These are phyloP conservation scores for Pollimyrus isidori DNA, from an alignment of 2,113 vertebrate genomes.

Conservation along the genomic window DNA sequence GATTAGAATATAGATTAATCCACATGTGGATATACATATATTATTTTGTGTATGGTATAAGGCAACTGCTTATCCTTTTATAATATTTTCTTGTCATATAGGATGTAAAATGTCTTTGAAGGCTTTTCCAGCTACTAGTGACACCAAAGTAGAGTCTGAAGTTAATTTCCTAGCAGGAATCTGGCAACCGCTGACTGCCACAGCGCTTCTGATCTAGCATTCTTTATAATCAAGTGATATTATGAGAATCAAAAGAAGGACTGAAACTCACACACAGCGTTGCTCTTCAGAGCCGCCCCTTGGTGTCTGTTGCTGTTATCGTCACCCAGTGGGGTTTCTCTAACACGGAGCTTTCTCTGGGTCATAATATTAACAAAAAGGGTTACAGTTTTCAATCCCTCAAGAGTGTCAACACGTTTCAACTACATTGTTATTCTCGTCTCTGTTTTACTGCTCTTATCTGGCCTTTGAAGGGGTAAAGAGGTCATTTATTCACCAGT, in stretches of 20 bases:
- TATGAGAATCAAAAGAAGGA: neutral
- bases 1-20: neutral
- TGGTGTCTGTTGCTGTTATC: neutral
- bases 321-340: neutral
- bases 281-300: neutral
- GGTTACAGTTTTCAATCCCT: neutral
- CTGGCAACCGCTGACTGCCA: neutral
- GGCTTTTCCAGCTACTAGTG: neutral
- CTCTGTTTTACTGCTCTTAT: neutral
- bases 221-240: neutral
- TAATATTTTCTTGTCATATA: neutral
- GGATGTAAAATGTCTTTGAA: neutral
- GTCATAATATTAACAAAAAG: neutral
- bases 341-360: neutral
- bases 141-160: neutral
- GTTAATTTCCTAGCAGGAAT: neutral
- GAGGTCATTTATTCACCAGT: conserved; percentile 1
- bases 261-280: neutral
- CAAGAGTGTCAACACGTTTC: neutral
- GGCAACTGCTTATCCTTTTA: conserved; percentile 24
- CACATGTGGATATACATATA: neutral
- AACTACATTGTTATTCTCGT: neutral
- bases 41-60: neutral
- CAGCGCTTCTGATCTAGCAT: neutral
- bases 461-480: neutral